A percentile compares a stretch with the other conserved stretches of the same genome.
Conservation (phyloP, 2,888 invertebrate genomes). For the Margaritifera margaritifera region DNA sequence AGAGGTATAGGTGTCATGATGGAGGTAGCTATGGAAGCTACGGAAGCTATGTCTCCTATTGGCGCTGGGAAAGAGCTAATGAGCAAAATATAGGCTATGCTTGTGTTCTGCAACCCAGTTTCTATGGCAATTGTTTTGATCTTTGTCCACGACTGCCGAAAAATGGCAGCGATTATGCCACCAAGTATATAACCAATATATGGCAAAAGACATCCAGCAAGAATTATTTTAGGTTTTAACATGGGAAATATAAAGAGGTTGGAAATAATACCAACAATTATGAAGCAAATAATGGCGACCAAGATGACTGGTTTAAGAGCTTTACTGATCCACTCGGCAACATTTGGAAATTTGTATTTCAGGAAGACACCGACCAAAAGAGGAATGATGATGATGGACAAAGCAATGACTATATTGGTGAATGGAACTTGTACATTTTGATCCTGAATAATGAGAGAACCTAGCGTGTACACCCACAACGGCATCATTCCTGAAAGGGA, state of each 20-base stretch:
- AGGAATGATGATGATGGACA: constrained; percentile 85
- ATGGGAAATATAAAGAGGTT: constrained; percentile 91
- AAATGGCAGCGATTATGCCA: constrained; percentile 52
- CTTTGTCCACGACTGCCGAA: constrained; percentile 54
- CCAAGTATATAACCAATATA: constrained; percentile 67
- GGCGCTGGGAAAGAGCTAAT: constrained; percentile 87
- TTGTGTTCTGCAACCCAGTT: constrained; percentile 90
- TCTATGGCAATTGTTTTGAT: constrained; percentile 88
- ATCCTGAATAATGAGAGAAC: constrained; percentile 80
- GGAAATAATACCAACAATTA: constrained; percentile 89
- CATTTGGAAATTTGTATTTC: constrained; percentile 76
- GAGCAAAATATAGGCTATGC: constrained; percentile 90
- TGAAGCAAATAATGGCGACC: constrained; percentile 85
- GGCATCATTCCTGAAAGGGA: constrained; percentile 85
- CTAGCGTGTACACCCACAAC: constrained; percentile 91
- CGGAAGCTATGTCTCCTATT: constrained; percentile 88
- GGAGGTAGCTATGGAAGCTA: constrained; percentile 77
- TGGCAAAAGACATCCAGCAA: constrained; percentile 64
- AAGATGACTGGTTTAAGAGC: constrained; percentile 89
- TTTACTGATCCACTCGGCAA: constrained; percentile 76
- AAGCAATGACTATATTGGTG: constrained; percentile 82
- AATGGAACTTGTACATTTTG: constrained; percentile 84
- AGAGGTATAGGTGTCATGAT: constrained; percentile 95
- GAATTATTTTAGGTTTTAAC: constrained; percentile 77
- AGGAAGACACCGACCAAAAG: constrained; percentile 74